A percentile compares a stretch with the other conserved stretches of the same genome.
Evolutionary conservation across 2,888 invertebrate genomes (phyloP).

Genomic region (Beris chalybata): DNA sequence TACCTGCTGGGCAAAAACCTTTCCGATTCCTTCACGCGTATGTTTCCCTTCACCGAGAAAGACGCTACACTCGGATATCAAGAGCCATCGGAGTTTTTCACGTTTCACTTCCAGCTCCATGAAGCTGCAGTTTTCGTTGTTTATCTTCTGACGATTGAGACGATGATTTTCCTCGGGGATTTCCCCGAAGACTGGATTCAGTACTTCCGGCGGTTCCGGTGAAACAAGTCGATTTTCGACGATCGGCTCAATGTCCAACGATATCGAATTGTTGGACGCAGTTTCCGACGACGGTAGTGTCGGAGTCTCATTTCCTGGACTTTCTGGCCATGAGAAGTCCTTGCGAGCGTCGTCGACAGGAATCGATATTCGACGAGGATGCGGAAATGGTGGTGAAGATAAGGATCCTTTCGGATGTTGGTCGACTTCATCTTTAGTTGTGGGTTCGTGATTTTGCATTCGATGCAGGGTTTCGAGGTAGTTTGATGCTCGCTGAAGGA

Average conservation of each 20-base stretch:
- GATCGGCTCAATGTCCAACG: not conserved
- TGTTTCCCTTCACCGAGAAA: slow-evolving; percentile 55
- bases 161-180: slow-evolving; percentile 12
- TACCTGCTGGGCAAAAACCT: slow-evolving; percentile 54
- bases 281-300: not conserved
- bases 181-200: slow-evolving; percentile 1
- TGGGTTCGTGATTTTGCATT: slow-evolving; percentile 20
- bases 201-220: not conserved
- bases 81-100: slow-evolving; percentile 56
- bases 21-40: slow-evolving; percentile 54
- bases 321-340: slow-evolving; percentile 13
- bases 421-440: not conserved
- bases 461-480: slow-evolving; percentile 53
- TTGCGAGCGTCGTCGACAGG: not conserved
- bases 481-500: slow-evolving; percentile 49
- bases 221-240: no score
- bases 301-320: not conserved
- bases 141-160: slow-evolving; percentile 1
- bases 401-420: not conserved
- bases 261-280: not conserved
- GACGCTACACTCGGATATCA: slow-evolving; percentile 56
- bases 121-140: slow-evolving; percentile 49
- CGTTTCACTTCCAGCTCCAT: slow-evolving; percentile 56
- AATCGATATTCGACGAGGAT: slow-evolving; percentile 8
- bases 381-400: slow-evolving; percentile 19